Conservation (phyloP, 2,888 invertebrate genomes). For the Asteroscopus sphinx region DNA sequence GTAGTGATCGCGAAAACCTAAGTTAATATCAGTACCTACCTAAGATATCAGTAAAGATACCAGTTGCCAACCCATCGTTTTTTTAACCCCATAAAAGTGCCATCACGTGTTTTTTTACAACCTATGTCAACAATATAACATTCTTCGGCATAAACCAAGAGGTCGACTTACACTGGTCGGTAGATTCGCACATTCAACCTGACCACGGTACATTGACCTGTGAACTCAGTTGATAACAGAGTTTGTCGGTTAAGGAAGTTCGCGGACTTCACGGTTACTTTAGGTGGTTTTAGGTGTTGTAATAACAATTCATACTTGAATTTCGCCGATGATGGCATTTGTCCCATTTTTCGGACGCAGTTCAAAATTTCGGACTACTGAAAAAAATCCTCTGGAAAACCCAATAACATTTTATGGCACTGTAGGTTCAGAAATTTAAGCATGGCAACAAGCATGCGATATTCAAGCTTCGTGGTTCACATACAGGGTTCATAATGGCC, state of each 20-base stretch:
- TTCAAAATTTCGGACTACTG: too few species aligned
- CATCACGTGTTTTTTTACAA: constrained; percentile 14
- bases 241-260: constrained; percentile 12
- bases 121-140: constrained; percentile 28
- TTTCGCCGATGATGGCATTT: too few species aligned
- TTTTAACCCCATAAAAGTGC: constrained; percentile 5
- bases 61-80: constrained; percentile 4
- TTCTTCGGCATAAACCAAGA: constrained; percentile 12
- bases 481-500: too few species aligned
- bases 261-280: neutral
- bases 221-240: constrained; percentile 19
- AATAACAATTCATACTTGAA: too few species aligned
- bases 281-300: neutral
- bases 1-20: too few species aligned
- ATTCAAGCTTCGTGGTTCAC: too few species aligned
- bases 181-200: constrained; percentile 28
- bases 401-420: too few species aligned
- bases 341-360: too few species aligned
- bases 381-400: too few species aligned
- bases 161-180: constrained; percentile 10
- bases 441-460: too few species aligned
- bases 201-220: constrained; percentile 26
- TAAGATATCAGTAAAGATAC: neutral
- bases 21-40: neutral
- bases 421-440: too few species aligned